Evolutionary conservation across 2,797 vertebrate species (phyloP).

Genomic region (Lophura swinhoii): DNA sequence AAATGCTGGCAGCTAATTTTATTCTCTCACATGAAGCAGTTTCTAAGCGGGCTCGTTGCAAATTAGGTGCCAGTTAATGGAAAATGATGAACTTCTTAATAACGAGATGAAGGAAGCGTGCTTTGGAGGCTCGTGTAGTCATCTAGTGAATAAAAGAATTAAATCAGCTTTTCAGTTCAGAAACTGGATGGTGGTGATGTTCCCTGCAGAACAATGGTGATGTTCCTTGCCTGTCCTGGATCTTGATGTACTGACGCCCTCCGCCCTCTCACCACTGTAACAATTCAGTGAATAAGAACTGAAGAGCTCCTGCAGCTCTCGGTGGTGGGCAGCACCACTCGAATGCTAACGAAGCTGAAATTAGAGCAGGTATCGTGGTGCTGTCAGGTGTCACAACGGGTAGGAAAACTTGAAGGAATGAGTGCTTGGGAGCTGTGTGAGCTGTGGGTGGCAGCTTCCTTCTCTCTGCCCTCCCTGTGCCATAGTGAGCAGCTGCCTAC

Average conservation of each 20-base stretch:
- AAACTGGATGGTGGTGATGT: not conserved
- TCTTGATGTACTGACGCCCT: not conserved
- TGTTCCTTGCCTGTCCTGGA: not conserved
- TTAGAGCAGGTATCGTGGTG: not conserved
- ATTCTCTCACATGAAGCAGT: constrained; percentile 26
- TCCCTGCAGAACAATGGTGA: not conserved
- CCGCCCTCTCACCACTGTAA: not conserved
- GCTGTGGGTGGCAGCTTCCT: not conserved
- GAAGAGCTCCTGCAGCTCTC: not conserved
- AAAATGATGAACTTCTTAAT: not conserved
- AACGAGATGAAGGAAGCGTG: not conserved
- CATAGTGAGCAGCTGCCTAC: too few relatives aligned
- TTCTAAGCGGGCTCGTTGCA: constrained; percentile 18
- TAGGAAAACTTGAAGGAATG: not conserved
- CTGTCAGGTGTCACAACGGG: not conserved
- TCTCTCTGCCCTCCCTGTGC: not conserved
- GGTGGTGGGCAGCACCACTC: not conserved
- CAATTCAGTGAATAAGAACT: not conserved
- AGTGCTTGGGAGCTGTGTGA: not conserved
- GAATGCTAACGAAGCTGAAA: not conserved
- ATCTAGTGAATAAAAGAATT: not conserved
- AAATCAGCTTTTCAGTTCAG: not conserved
- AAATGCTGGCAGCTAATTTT: constrained; percentile 4
- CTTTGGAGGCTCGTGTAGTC: not conserved
- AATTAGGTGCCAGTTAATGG: constrained; percentile 41